These are phyloP conservation scores for Diorhabda elongata DNA, from an alignment of 1,140 invertebrate genomes.

Conservation along the genomic window DNA sequence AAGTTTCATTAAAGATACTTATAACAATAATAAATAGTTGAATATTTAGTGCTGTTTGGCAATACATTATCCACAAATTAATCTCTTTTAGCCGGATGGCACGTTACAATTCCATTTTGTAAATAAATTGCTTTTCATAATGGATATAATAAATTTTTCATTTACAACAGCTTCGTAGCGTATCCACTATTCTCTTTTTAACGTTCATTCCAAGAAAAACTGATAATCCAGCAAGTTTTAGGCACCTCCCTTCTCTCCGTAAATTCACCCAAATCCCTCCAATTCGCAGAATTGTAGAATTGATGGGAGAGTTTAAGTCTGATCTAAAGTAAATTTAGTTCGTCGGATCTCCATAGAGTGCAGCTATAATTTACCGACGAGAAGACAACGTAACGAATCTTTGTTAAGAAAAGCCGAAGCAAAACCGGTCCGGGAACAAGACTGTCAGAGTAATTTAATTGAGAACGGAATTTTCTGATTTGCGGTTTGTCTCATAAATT, in stretches of 20 bases:
- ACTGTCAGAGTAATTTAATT: too few species aligned
- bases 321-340: constrained; percentile 31
- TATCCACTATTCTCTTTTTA: neutral
- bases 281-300: constrained; percentile 28
- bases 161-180: too few species aligned
- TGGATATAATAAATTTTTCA: too few species aligned
- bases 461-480: too few species aligned
- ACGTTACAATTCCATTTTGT: too few species aligned
- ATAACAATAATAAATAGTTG: too few species aligned
- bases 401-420: constrained; percentile 4
- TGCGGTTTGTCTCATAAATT: too few species aligned
- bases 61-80: too few species aligned
- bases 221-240: constrained; percentile 16
- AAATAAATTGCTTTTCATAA: too few species aligned
- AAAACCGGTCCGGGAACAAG: neutral
- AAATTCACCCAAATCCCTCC: constrained; percentile 19
- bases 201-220: neutral
- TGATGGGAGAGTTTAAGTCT: constrained; percentile 28
- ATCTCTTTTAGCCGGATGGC: too few species aligned
- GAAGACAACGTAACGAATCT: constrained; percentile 28
- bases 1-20: too few species aligned
- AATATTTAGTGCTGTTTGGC: too few species aligned
- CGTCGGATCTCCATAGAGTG: constrained; percentile 30
- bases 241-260: constrained; percentile 14
- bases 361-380: constrained; percentile 27